These are phyloP conservation scores for Toxotes lorentzi DNA, from an alignment of 2,797 vertebrate species.

Conservation along the genomic window DNA sequence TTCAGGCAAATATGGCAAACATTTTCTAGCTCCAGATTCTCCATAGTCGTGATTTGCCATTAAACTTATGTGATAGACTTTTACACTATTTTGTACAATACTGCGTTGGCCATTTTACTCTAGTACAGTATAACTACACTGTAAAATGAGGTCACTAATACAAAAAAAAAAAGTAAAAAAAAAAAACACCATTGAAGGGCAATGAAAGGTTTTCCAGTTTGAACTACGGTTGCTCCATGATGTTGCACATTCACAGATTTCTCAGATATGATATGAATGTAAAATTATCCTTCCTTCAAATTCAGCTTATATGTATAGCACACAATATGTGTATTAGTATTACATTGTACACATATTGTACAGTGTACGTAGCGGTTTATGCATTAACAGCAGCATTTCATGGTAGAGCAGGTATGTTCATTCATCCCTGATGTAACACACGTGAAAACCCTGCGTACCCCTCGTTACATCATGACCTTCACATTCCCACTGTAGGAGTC, in stretches of 20 bases:
- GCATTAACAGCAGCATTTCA: neutral
- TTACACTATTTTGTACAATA: no score
- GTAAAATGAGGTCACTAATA: no score
- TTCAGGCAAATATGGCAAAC: no score
- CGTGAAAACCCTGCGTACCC: slow-evolving; percentile 40
- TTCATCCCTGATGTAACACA: slow-evolving; percentile 71
- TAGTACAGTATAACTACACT: no score
- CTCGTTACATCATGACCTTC: slow-evolving; percentile 83
- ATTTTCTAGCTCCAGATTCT: no score
- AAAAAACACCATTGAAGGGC: no score
- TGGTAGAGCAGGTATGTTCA: neutral
- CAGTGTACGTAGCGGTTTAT: neutral
- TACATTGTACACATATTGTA: neutral
- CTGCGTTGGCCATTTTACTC: no score
- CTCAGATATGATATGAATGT: neutral
- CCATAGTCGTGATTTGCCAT: no score
- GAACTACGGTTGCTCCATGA: no score
- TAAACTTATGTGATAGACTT: no score
- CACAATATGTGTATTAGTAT: neutral
- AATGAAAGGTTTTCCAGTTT: no score
- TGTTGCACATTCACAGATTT: neutral
- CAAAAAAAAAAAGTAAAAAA: no score
- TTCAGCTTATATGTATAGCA: neutral
- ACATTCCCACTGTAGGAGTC: slow-evolving; percentile 56
- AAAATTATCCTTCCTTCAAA: fast-evolving